phyloP scores from a whole-genome alignment of 2,113 vertebrate genomes.

The Symphodus melops region DNA sequence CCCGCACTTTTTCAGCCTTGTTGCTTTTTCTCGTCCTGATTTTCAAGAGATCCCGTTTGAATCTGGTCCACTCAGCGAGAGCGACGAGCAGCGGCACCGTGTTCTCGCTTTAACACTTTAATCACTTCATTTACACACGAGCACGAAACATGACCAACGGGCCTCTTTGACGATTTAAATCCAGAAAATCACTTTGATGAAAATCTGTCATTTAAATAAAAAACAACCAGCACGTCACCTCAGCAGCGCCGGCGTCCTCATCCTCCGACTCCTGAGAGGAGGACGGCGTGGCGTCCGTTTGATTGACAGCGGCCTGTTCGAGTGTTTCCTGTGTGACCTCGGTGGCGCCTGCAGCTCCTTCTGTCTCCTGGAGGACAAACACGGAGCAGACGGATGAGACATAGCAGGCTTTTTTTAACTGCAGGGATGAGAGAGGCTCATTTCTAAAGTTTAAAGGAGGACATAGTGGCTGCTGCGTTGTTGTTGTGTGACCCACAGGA shows the following conservation, averaged over 20 bases:
- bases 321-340: not conserved
- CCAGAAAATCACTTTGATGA: not conserved
- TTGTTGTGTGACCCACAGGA: too few relatives aligned
- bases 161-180: not conserved
- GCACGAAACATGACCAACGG: not conserved
- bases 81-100: not conserved
- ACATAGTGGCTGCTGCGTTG: too few relatives aligned
- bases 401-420: not conserved
- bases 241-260: constrained; percentile 3
- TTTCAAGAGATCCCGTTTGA: not conserved
- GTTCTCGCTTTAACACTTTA: not conserved
- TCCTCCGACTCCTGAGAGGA: constrained; percentile 20
- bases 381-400: not conserved
- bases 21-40: not conserved
- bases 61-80: not conserved
- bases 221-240: constrained; percentile 25
- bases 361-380: constrained; percentile 33
- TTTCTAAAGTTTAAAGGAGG: too few relatives aligned
- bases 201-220: not conserved
- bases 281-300: not conserved
- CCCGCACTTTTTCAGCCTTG: not conserved
- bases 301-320: constrained; percentile 25
- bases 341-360: not conserved
- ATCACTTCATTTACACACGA: not conserved
- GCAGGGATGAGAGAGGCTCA: too few relatives aligned